Base-by-base conservation (phyloP, 2,888 invertebrate species). In the Lordiphosa andalusiaca region DNA sequence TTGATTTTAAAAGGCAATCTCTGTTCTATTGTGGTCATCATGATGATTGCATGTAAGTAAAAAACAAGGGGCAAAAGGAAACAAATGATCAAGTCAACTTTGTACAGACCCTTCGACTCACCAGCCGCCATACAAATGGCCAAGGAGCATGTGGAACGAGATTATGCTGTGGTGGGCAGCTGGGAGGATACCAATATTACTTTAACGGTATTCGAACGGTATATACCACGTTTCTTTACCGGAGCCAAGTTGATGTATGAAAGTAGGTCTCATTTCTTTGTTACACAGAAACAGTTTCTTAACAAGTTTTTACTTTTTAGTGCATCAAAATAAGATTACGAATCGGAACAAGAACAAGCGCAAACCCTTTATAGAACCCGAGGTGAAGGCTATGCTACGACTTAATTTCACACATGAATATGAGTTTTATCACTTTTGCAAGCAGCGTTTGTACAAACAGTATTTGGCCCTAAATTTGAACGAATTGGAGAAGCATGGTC, bases 11-110 rank as follows among this genome's bases (percentile, higher is more conserved):
- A 51, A 90, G 96, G 21, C 96, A 96, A 84, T 94, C 95, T 1
- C 92, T 96, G 77, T 96, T 96, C 90, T 96, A 96, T 89, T 97
- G 96, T 86, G 96, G 96, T 3, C 96, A 96, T 87, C 93, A 94
- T 68, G 92, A 93, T 40, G 93, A 94, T 72, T 95, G 95, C 92
- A 93, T 93, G 95, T 95, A 88, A 91, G 94, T 86, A 65, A 21
- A 10, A 12, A 6, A n/a, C 2, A 12, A 19, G 35, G 2, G 35
- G 2, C 25, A 3, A 13, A 25, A 12, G 5, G 23, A 23, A 13
- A 35, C 35, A 53, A 64, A 67, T 38, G 39, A 30, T 21, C 19
- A 7, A 16, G 23, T 23, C 23, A 50, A 44, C n/a, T 75, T 83
- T 37, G 10, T 30, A 3, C 67, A 81, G 96, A 61, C 95, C 95